These are phyloP conservation scores for Lucilia sericata DNA, from an alignment of 1,140 invertebrate genomes.

Conservation along the genomic window DNA sequence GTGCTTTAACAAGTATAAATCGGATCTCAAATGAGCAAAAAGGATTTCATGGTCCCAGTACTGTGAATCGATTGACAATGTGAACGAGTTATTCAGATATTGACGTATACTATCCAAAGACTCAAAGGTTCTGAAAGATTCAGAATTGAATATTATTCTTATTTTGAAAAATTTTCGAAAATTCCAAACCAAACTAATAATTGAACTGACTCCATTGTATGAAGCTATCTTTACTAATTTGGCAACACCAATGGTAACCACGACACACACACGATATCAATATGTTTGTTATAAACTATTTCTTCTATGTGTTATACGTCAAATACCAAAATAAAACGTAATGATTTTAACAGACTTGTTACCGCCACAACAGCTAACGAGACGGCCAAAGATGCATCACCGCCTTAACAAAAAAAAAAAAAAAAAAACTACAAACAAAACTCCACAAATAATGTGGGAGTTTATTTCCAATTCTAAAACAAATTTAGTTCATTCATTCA, in stretches of 20 bases:
- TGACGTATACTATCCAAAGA: too few relatives aligned
- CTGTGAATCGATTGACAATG: too few relatives aligned
- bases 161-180: too few relatives aligned
- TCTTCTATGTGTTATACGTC: too few relatives aligned
- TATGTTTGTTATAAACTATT: background rate
- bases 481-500: constrained; percentile 15
- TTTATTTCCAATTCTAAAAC: constrained; percentile 6
- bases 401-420: background rate
- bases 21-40: too few relatives aligned
- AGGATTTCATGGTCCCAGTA: too few relatives aligned
- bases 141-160: too few relatives aligned
- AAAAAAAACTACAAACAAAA: background rate
- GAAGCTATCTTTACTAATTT: background rate
- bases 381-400: background rate
- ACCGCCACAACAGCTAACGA: constrained; percentile 2
- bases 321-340: background rate
- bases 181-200: too few relatives aligned
- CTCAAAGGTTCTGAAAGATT: too few relatives aligned
- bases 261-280: background rate
- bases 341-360: background rate
- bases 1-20: too few relatives aligned
- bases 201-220: background rate
- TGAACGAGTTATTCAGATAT: too few relatives aligned
- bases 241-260: constrained; percentile 22
- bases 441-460: constrained; percentile 16